Percentiles rank a stretch among this genome's conserved stretches.
phyloP scores from a whole-genome alignment of 1,140 invertebrate genomes.

The Zaprionus gabonicus region DNA sequence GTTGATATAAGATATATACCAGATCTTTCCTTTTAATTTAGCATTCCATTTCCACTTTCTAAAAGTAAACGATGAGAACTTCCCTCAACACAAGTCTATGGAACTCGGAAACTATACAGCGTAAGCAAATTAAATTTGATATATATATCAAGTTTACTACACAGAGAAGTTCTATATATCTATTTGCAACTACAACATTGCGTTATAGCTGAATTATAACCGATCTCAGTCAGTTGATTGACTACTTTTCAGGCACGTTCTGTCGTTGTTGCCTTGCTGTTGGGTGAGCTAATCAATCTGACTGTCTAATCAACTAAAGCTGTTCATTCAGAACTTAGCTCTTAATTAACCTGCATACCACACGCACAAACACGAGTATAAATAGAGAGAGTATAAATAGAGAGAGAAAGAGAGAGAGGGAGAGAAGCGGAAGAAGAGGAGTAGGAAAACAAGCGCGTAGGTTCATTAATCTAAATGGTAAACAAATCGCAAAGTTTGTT shows the following conservation, averaged over 20 bases:
- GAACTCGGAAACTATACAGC: not conserved
- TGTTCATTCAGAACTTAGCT: constrained; percentile 1
- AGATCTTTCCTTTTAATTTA: too few species aligned
- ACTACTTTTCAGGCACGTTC: not conserved
- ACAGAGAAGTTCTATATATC: not conserved
- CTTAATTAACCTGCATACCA: constrained; percentile 40
- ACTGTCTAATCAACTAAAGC: constrained; percentile 3
- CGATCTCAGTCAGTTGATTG: not conserved
- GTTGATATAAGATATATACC: not conserved
- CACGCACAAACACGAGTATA: not conserved
- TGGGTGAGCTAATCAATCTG: constrained; percentile 1
- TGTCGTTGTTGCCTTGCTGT: not conserved
- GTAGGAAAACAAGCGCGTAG: constrained; percentile 1
- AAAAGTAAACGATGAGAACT: too few species aligned
- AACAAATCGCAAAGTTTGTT: constrained; percentile 44
- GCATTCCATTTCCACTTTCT: too few species aligned
- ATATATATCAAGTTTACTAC: not conserved
- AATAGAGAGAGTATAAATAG: not conserved
- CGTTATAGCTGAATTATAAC: not conserved
- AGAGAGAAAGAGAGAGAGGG: not conserved
- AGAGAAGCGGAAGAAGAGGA: not conserved
- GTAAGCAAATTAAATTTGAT: not conserved
- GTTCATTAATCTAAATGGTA: constrained; percentile 46
- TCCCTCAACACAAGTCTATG: too few species aligned
- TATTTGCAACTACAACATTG: not conserved